Percentiles rank a stretch among this genome's conserved stretches.
phyloP scores from a whole-genome alignment of 2,113 vertebrate species.

The Pseudopodoces humilis region DNA sequence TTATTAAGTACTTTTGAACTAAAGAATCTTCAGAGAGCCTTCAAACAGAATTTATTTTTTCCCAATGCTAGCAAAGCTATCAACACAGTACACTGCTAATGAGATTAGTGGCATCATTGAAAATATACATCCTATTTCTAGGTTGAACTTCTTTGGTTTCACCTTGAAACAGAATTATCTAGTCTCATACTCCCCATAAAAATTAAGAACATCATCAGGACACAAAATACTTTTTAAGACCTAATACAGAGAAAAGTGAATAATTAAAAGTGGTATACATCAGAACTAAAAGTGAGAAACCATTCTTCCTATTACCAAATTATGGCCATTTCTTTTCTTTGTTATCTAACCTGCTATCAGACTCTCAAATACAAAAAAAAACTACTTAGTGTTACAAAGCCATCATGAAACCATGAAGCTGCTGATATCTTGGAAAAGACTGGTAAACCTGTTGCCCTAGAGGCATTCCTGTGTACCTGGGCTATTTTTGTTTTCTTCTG shows the following conservation, averaged over 20 bases:
- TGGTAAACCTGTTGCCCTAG: not conserved
- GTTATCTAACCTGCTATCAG: not conserved
- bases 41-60: not conserved
- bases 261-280: not conserved
- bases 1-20: not conserved
- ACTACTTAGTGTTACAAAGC: not conserved
- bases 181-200: not conserved
- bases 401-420: not conserved
- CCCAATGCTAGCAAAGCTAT: not conserved
- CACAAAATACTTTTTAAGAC: not conserved
- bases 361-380: not conserved
- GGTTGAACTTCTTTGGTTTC: not conserved
- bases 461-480: conserved; percentile 76
- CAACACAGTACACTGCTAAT: not conserved
- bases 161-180: not conserved
- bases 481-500: conserved; percentile 98
- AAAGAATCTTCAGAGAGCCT: not conserved
- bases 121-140: not conserved
- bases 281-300: not conserved
- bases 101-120: not conserved
- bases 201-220: not conserved
- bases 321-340: not conserved
- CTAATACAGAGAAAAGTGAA: not conserved
- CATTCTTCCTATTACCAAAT: not conserved
- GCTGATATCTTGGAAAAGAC: not conserved